phyloP scores from a whole-genome alignment of 2,888 invertebrate genomes.

The Hydriomena furcata region DNA sequence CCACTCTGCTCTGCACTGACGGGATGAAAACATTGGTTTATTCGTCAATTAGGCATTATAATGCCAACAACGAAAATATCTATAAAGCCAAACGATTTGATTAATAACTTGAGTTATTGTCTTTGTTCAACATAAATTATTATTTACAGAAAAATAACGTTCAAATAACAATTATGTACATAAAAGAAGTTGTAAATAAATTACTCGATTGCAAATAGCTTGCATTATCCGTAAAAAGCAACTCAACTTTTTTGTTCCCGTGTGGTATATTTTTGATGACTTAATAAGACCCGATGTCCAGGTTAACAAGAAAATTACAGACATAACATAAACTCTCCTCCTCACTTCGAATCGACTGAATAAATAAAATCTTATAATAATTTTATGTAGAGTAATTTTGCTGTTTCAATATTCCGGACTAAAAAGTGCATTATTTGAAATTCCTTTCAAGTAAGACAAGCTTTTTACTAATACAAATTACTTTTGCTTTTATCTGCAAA shows the following conservation, averaged over 20 bases:
- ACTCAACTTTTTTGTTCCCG: constrained; percentile 27
- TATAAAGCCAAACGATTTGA: too few relatives aligned
- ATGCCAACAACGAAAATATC: too few relatives aligned
- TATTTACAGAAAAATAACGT: too few relatives aligned
- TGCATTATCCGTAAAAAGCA: constrained; percentile 12
- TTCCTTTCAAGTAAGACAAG: neutral
- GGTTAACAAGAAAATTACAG: constrained; percentile 63
- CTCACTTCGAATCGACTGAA: constrained; percentile 42
- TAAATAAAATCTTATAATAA: constrained; percentile 59
- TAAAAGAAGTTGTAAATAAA: neutral
- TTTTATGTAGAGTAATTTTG: constrained; percentile 58
- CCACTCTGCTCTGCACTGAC: constrained; percentile 87
- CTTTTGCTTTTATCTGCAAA: constrained; percentile 4
- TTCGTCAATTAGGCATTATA: too few relatives aligned
- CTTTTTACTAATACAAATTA: neutral
- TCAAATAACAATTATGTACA: too few relatives aligned
- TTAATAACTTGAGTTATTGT: neutral
- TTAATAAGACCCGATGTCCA: constrained; percentile 63
- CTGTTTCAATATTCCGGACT: constrained; percentile 23
- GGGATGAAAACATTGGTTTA: too few relatives aligned
- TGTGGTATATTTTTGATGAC: constrained; percentile 63
- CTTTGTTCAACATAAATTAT: too few relatives aligned
- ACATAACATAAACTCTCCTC: constrained; percentile 46
- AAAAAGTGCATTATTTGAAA: neutral
- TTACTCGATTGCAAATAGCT: constrained; percentile 7